Evolutionary conservation across 2,797 vertebrate genomes (phyloP), one percentile per base, ranked within the genome.

Genomic region (Benthosema pterotum): DNA sequence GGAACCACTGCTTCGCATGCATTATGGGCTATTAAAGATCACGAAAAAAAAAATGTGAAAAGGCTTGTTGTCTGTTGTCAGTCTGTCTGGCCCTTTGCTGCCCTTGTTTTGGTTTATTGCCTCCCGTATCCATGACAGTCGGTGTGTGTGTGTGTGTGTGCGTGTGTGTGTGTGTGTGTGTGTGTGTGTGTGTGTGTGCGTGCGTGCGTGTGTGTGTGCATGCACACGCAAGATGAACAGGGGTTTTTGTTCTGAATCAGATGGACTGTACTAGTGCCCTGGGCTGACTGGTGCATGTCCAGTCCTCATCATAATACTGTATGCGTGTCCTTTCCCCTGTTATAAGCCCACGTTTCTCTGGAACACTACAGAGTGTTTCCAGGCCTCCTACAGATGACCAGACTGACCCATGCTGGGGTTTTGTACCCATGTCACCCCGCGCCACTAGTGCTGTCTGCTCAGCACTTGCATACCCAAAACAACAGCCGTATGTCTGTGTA

Each of bases 51-150:
- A 78, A 78, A 82, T 84, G 51, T 87, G 83, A 88, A 84, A 84
- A 82, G 86, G 75, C 77, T 83, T 82, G 85, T 83, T 87, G 85
- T 90, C 78, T 82, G 85, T 83, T 87, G 85, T 89, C 78, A 53
- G 85, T 89, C 78, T 52, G 81, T 76, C 76, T 74, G 83, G 72
- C 63, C 71, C 74, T 83, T 84, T 90, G 84, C 88, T 71, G 78
- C 71, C 47, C 68, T 77, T 86, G 85, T 90, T 88, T 86, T 83
- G 88, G 79, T 90, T 87, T 84, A 87, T 83, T 87, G 78, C 83
- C 13, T 18, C 57, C 57, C 77, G 88, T 88, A 89, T 89, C 87
- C 87, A 88, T 88, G 87, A 78, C 78, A 42, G 83, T 82, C 79
- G 5, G 22, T 25, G 22, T 25, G 32, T 38, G 32, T 38, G 32